phyloP scores from a whole-genome alignment of 2,113 vertebrate genomes.

The Romanogobio albipinnatus region DNA sequence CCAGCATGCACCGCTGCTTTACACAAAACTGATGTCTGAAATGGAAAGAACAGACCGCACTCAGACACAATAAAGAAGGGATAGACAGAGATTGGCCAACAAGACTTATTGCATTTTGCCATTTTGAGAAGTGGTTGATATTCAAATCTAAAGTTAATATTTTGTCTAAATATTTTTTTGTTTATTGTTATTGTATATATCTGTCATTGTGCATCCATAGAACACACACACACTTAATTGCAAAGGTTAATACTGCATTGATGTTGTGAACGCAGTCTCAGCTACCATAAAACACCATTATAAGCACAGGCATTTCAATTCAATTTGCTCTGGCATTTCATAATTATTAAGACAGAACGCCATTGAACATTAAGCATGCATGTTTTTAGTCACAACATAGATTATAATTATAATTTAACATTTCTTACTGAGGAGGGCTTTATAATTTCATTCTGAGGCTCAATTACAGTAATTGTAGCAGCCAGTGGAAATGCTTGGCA shows the following conservation, averaged over 20 bases:
- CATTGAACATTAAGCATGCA: background rate
- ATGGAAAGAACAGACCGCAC: slow-evolving; percentile 31
- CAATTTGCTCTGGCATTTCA: slow-evolving; percentile 24
- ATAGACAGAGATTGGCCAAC: background rate
- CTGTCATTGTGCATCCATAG: too few species aligned
- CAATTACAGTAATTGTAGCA: slow-evolving; percentile 49
- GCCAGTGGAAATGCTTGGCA: slow-evolving; percentile 38
- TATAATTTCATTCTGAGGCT: slow-evolving; percentile 35
- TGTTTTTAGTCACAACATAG: slow-evolving; percentile 5
- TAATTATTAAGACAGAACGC: background rate
- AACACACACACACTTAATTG: too few species aligned
- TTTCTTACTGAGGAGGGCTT: background rate
- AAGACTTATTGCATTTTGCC: background rate
- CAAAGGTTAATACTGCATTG: too few species aligned
- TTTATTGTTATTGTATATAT: too few species aligned
- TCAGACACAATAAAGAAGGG: background rate
- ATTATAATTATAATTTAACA: background rate
- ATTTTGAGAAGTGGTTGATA: too few species aligned
- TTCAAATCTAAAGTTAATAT: too few species aligned
- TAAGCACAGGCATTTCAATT: slow-evolving; percentile 26
- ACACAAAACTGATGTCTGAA: slow-evolving; percentile 86
- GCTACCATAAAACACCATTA: background rate
- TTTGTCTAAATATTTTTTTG: too few species aligned
- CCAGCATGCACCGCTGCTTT: slow-evolving; percentile 86
- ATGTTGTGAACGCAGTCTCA: background rate